A percentile compares a stretch with the other conserved stretches of the same genome.
Evolutionary conservation across 2,797 vertebrate species (phyloP).

Genomic region (Takifugu rubripes): DNA sequence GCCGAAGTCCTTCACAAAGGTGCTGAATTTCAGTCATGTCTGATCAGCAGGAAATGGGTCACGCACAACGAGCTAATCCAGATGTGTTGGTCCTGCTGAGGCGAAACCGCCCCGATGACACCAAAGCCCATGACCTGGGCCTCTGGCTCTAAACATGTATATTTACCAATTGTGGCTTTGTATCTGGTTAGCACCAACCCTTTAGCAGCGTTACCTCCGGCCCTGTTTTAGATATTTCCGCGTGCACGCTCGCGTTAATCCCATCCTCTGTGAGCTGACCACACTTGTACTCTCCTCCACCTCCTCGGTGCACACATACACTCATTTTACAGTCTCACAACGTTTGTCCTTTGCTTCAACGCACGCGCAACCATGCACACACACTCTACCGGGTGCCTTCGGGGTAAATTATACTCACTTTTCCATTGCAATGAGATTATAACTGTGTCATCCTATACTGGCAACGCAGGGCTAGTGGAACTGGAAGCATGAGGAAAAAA

Average conservation of each 20-base stretch:
- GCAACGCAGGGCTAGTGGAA: slow-evolving; percentile 45
- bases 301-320: not conserved
- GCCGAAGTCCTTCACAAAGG: not conserved
- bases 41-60: not conserved
- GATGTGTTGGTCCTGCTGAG: slow-evolving; percentile 10
- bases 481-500: slow-evolving; percentile 52
- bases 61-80: slow-evolving; percentile 3
- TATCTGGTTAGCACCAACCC: slow-evolving; percentile 10
- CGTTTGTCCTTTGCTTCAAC: slow-evolving; percentile 11
- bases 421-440: slow-evolving; percentile 51
- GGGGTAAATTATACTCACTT: slow-evolving; percentile 46
- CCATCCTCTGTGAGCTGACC: not conserved
- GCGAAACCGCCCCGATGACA: slow-evolving; percentile 6
- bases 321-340: not conserved
- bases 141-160: slow-evolving; percentile 4
- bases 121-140: slow-evolving; percentile 1
- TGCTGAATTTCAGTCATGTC: not conserved
- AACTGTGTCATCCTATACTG: slow-evolving; percentile 52
- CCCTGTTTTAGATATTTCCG: not conserved
- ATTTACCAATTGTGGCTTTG: slow-evolving; percentile 16
- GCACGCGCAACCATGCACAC: slow-evolving; percentile 2
- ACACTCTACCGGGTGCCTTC: slow-evolving; percentile 28
- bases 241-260: slow-evolving; percentile 1
- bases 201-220: not conserved
- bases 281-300: not conserved